These are phyloP conservation scores for Mycalesis mineus DNA, from an alignment of 2,888 invertebrate species.

Conservation along the genomic window DNA sequence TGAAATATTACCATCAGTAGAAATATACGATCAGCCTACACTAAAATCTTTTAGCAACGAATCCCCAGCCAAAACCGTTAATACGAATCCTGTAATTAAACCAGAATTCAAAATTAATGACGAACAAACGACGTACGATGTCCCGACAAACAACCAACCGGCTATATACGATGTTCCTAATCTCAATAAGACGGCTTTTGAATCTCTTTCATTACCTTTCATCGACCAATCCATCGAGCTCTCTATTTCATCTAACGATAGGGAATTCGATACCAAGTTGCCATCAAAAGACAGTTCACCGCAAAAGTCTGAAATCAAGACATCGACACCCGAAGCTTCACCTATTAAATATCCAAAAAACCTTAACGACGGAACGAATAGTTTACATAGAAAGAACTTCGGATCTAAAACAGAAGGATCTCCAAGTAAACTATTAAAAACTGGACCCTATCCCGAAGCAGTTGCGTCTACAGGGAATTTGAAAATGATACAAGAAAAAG, in stretches of 20 bases:
- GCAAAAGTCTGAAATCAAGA: conserved; percentile 49
- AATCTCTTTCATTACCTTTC: conserved; percentile 66
- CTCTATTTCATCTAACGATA: conserved; percentile 70
- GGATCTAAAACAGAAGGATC: conserved; percentile 44
- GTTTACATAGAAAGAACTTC: conserved; percentile 65
- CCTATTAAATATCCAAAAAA: conserved; percentile 54
- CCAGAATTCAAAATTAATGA: conserved; percentile 61
- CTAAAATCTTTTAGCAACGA: conserved; percentile 48
- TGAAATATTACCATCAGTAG: conserved; percentile 66
- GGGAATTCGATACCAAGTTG: conserved; percentile 71
- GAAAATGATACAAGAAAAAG: conserved; percentile 61
- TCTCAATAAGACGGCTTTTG: conserved; percentile 65
- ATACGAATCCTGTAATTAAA: conserved; percentile 39
- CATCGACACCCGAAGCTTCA: conserved; percentile 45
- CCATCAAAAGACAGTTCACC: conserved; percentile 64
- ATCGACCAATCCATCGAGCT: conserved; percentile 73
- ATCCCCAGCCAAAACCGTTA: conserved; percentile 38
- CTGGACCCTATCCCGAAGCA: conserved; percentile 58
- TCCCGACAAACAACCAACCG: conserved; percentile 66
- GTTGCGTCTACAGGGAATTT: conserved; percentile 68
- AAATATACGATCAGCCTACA: conserved; percentile 67
- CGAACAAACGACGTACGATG: conserved; percentile 60
- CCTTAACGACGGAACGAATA: conserved; percentile 53
- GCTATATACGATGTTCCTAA: conserved; percentile 70
- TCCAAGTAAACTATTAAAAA: conserved; percentile 53